Base-by-base conservation (phyloP, 2,113 vertebrate genomes). In the Gopherus flavomarginatus region DNA sequence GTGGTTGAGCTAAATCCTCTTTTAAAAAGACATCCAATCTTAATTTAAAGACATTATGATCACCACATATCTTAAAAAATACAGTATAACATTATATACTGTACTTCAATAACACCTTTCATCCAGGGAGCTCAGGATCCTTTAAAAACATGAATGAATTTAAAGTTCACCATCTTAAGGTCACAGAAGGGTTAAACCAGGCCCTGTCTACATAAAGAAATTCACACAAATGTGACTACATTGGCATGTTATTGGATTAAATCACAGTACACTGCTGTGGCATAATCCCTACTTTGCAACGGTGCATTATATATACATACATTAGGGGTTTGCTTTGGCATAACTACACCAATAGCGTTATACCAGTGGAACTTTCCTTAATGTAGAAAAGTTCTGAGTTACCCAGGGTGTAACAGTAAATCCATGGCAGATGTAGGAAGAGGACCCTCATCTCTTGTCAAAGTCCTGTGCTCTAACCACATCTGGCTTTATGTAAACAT, bases 1-100 rank as follows among this genome's bases (percentile, higher is more conserved):
- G 69, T 21, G 17, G 17, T 16, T 38, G 16, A n/a, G 19, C 69
- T 10, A 72, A 17, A 21, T 14, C 14, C 1, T 6, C 5, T 47
- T 0, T 12, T 0, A n/a, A 22, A 31, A 62, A 49, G 53, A 4
- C 6, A 12, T 24, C 89, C 19, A 42, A 56, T 9, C 2, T 24
- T 0, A 0, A 88, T 69, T 31, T 42, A 52, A 72, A 57, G 56
- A 12, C 29, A 57, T 72, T 38, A 16, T 22, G 4, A 65, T 22
- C 10, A 17, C 69, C 35, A n/a, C 4, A 12, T 11, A 5, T 3
- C 27, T 19, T 57, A 90, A 85, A 82, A 54, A 35, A 6, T 31
- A 11, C 4, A 4, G 35, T 0, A 1, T 2, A 7, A 10, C 10
- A n/a, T 16, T 62, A 24, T 11, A 0, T 22, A 54, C 21, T 54